A percentile compares a stretch with the other conserved stretches of the same genome.
These are phyloP conservation scores for Loriculus beryllinus DNA, from an alignment of 2,797 vertebrate genomes.

Conservation along the genomic window DNA sequence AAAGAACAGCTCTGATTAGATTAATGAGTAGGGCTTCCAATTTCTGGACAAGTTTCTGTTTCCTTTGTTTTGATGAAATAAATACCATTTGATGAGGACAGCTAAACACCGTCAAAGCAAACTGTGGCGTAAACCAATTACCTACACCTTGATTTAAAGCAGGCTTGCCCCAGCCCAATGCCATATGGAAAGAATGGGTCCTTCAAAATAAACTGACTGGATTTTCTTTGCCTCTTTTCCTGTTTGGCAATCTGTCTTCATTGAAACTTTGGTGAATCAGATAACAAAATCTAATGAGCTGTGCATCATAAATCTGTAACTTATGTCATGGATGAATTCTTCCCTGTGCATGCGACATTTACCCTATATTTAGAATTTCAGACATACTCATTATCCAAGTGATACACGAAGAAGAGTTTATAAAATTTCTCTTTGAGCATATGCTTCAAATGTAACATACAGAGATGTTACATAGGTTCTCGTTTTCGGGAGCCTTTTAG, in stretches of 20 bases:
- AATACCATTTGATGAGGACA: slow-evolving; percentile 47
- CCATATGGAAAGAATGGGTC: slow-evolving; percentile 31
- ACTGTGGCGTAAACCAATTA: slow-evolving; percentile 45
- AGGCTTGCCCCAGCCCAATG: slow-evolving; percentile 2
- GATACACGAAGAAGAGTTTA: slow-evolving; percentile 3
- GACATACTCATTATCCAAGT: slow-evolving; percentile 60
- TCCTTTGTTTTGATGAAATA: slow-evolving; percentile 63
- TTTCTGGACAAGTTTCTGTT: slow-evolving; percentile 56
- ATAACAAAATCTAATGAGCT: slow-evolving; percentile 73
- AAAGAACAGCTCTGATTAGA: slow-evolving; percentile 61
- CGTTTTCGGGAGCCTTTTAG: background rate
- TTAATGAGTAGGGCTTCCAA: slow-evolving; percentile 48
- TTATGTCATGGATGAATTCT: slow-evolving; percentile 69
- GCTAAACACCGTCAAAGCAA: slow-evolving; percentile 49
- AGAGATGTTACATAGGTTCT: background rate
- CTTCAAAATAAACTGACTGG: slow-evolving; percentile 57
- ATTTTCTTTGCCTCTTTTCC: slow-evolving; percentile 55
- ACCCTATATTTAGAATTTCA: slow-evolving; percentile 63
- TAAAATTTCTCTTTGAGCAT: background rate
- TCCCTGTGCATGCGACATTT: slow-evolving; percentile 34
- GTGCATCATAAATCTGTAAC: slow-evolving; percentile 71
- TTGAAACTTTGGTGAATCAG: slow-evolving; percentile 66
- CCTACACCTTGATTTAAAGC: slow-evolving; percentile 10
- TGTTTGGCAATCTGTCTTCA: slow-evolving; percentile 64
- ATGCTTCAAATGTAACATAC: slow-evolving; percentile 8